Percentiles rank a stretch among this genome's conserved stretches.
Conservation (phyloP, 1,140 invertebrate genomes). For the Ctenoplectra terminalis region DNA sequence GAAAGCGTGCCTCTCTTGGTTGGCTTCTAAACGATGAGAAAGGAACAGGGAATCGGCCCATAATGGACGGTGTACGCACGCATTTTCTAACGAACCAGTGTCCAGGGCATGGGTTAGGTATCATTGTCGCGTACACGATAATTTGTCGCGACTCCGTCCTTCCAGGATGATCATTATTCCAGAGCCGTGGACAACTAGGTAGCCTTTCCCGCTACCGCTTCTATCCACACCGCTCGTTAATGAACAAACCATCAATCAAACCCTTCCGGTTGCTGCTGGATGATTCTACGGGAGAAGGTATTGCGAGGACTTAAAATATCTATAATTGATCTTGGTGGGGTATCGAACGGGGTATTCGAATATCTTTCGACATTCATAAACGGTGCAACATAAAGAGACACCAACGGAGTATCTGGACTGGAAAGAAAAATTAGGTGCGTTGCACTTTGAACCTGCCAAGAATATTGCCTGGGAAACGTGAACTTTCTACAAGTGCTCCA, state of each 20-base stretch:
- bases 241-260: constrained; percentile 74
- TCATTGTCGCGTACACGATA: constrained; percentile 48
- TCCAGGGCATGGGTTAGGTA: neutral
- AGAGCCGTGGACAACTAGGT: constrained; percentile 74
- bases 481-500: constrained; percentile 24
- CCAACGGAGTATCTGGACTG: neutral
- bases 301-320: neutral
- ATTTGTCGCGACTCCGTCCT: constrained; percentile 50
- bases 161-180: constrained; percentile 72
- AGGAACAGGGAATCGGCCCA: neutral
- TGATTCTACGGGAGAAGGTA: neutral
- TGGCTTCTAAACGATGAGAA: neutral
- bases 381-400: neutral
- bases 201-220: constrained; percentile 57
- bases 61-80: constrained; percentile 26
- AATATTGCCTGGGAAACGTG: constrained; percentile 10
- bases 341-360: too few species aligned
- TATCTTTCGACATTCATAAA: too few species aligned
- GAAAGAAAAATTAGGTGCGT: constrained; percentile 9
- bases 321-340: too few species aligned
- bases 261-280: constrained; percentile 58
- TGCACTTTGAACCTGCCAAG: constrained; percentile 13
- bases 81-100: constrained; percentile 50
- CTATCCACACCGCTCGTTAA: constrained; percentile 62
- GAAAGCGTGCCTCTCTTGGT: neutral